Conservation (phyloP, 2,888 invertebrate species). For the Taenaris catops region DNA sequence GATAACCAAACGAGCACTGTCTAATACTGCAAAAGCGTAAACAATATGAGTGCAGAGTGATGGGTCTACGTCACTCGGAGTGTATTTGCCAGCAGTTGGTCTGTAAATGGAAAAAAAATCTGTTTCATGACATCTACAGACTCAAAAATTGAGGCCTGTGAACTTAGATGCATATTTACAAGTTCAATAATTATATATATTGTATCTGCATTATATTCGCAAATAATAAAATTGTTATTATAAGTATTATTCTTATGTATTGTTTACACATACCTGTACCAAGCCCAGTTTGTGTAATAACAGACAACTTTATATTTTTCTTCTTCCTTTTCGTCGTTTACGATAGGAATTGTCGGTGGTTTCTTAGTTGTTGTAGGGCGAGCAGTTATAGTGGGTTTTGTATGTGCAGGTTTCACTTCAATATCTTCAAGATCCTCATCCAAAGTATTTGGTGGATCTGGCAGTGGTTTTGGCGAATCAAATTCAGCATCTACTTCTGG, state of each 20-base stretch:
- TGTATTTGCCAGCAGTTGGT: slow-evolving; percentile 88
- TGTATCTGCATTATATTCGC: too few relatives aligned
- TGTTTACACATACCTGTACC: slow-evolving; percentile 88
- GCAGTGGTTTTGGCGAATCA: slow-evolving; percentile 34
- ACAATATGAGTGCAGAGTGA: slow-evolving; percentile 94
- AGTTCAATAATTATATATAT: too few relatives aligned
- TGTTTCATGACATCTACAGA: too few relatives aligned
- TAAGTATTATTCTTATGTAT: too few relatives aligned
- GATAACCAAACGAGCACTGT: slow-evolving; percentile 85
- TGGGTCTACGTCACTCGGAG: slow-evolving; percentile 91
- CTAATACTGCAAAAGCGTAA: slow-evolving; percentile 94
- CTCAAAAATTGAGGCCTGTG: too few relatives aligned
- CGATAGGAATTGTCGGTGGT: slow-evolving; percentile 26
- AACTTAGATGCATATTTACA: too few relatives aligned
- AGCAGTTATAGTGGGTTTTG: slow-evolving; percentile 31
- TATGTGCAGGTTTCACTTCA: slow-evolving; percentile 49
- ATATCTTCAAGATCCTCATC: slow-evolving; percentile 66
- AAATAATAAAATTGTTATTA: too few relatives aligned
- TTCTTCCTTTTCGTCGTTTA: slow-evolving; percentile 44
- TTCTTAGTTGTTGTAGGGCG: slow-evolving; percentile 33
- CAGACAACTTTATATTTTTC: slow-evolving; percentile 89
- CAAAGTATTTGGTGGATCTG: slow-evolving; percentile 43
- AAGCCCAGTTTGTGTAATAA: slow-evolving; percentile 97
- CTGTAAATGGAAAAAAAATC: slow-evolving; percentile 51
- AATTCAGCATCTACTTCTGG: slow-evolving; percentile 37